Base-by-base conservation (phyloP, 1,140 invertebrate genomes). In the Habropoda laboriosa region DNA sequence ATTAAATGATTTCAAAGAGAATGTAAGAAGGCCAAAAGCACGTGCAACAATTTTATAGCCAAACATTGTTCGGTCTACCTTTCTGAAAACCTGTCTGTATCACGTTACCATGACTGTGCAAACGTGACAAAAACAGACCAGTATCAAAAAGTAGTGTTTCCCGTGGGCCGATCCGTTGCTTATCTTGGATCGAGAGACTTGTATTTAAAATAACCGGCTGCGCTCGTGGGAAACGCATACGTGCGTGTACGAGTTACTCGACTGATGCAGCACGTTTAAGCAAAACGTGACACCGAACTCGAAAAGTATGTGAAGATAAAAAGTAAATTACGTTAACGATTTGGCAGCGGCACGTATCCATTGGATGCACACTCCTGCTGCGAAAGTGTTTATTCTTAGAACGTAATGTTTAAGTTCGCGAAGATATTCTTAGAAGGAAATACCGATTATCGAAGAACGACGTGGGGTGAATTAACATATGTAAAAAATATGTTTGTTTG, bases 261-360 rank as follows among this genome's bases (percentile, higher is more conserved):
- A 32, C 61, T 45, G 73, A 72, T 64, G 68, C 71, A 63, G 80
- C 84, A 89, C 85, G 85, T 89, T 90, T 79, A 61, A 68, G 61
- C 75, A 75, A 86, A 89, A 90, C 87, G 86, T 88, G 88, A 90
- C 87, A 81, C 79, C 55, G 71, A 81, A 71, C 66, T 60, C 58
- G 58, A 66, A 58, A 81, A 86, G 61, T 81, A 84, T 80, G 68
- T 68, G 35, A 51, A 72, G 80, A 89, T 89, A 87, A 88, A 68
- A 81, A 78, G 32, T 58, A 71, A 77, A 80, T 85, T 83, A 71
- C 71, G 66, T 76, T 67, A 55, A 80, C 66, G 47, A 47, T 80
- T 83, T 67, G 71, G 42, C 60, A 45, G 32, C 40, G 16, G 58
- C 64, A 61, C 35, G 76, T 40, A 68, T 35, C 27, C 74, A 45